Percentiles rank a stretch among this genome's conserved stretches.
Evolutionary conservation across 2,888 invertebrate genomes (phyloP).

Genomic region (Panzeria rudis): DNA sequence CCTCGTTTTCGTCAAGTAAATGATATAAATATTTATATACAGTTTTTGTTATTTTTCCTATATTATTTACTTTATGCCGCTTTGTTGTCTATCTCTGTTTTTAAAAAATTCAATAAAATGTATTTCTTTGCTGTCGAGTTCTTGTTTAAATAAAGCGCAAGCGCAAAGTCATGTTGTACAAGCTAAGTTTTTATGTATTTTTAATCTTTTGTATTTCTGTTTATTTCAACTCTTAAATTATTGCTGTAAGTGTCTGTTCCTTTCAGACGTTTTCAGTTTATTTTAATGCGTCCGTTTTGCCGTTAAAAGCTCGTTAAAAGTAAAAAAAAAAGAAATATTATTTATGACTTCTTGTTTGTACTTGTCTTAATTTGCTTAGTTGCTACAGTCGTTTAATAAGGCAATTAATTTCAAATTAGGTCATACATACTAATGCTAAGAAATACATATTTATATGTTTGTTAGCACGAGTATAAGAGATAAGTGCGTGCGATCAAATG

Average conservation of each 20-base stretch:
- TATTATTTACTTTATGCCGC: constrained; percentile 46
- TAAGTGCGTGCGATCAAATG: constrained; percentile 10
- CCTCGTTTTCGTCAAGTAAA: constrained; percentile 1
- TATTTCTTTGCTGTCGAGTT: constrained; percentile 35
- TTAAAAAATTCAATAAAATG: constrained; percentile 12
- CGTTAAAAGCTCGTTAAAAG: constrained; percentile 47
- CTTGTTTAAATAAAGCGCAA: constrained; percentile 63
- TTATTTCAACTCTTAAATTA: constrained; percentile 29
- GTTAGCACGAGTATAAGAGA: neutral
- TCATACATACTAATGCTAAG: constrained; percentile 7
- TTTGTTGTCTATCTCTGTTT: constrained; percentile 27
- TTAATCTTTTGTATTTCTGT: constrained; percentile 43
- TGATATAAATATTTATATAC: constrained; percentile 37
- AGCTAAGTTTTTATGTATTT: constrained; percentile 49
- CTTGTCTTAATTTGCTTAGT: constrained; percentile 46
- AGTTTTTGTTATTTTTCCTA: constrained; percentile 28
- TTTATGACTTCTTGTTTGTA: constrained; percentile 46
- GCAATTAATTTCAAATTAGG: constrained; percentile 69
- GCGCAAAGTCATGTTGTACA: constrained; percentile 67
- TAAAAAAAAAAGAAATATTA: constrained; percentile 26
- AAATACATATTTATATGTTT: neutral
- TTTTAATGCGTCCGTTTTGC: constrained; percentile 30
- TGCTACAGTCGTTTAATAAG: constrained; percentile 58
- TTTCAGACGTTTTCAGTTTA: constrained; percentile 3
- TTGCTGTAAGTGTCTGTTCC: constrained; percentile 1